Conservation (phyloP, 2,797 vertebrate genomes). For the Lithobates pipiens region DNA sequence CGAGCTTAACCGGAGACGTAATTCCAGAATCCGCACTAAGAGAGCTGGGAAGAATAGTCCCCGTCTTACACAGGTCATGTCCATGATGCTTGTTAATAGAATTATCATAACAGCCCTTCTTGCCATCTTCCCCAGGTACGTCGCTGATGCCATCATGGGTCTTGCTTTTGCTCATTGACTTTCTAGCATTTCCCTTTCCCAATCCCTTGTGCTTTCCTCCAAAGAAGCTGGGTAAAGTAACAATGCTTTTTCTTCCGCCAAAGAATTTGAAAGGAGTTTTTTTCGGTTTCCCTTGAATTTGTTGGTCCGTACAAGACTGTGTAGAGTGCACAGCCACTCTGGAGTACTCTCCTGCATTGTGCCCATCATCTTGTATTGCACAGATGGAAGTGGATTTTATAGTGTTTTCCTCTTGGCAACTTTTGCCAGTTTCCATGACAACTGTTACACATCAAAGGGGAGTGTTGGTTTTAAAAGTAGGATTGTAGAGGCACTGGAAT, state of each 20-base stretch:
- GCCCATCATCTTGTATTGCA: conserved; percentile 61
- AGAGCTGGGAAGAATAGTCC: conserved; percentile 72
- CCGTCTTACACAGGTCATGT: conserved; percentile 67
- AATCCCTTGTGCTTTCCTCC: conserved; percentile 85
- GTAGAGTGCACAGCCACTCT: conserved; percentile 58
- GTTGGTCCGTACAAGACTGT: conserved; percentile 70
- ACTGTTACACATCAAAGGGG: conserved; percentile 39
- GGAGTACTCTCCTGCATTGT: neutral
- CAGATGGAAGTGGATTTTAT: conserved; percentile 64
- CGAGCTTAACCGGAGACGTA: conserved; percentile 67
- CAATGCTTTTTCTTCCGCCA: conserved; percentile 90
- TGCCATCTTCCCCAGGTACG: conserved; percentile 72
- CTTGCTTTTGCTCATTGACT: conserved; percentile 88
- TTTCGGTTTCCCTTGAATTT: conserved; percentile 84
- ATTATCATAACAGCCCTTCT: conserved; percentile 61
- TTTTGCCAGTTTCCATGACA: conserved; percentile 79
- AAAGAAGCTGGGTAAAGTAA: conserved; percentile 93
- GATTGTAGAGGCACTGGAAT: conserved; percentile 8
- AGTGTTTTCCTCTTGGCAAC: conserved; percentile 66
- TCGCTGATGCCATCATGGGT: conserved; percentile 89
- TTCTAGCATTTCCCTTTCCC: conserved; percentile 82
- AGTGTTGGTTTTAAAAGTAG: conserved; percentile 59
- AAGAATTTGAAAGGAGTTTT: conserved; percentile 94
- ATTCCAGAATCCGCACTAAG: conserved; percentile 73
- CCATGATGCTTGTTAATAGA: conserved; percentile 72